These are phyloP conservation scores for Hermaeophaga mercurialis DNA, from an alignment of 2,888 invertebrate species.

Conservation along the genomic window DNA sequence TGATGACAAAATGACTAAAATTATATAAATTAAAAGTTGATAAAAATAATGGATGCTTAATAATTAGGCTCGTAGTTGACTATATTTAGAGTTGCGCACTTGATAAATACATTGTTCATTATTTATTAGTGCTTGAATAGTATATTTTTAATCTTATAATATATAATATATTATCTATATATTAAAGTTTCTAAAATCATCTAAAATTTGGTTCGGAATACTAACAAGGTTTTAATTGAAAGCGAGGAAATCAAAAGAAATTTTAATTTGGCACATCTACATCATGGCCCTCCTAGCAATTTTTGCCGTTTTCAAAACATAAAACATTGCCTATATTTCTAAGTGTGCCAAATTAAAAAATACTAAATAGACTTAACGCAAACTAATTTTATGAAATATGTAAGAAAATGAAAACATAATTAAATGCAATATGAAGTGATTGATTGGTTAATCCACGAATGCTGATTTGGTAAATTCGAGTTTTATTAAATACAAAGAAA, in stretches of 20 bases:
- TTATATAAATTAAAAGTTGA: conserved; percentile 24
- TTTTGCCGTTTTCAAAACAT: neutral
- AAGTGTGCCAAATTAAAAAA: conserved; percentile 9
- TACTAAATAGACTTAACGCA: neutral
- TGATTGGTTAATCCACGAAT: conserved; percentile 32
- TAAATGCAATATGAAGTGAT: conserved; percentile 22
- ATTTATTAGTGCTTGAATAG: conserved; percentile 41
- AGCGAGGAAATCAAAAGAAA: neutral
- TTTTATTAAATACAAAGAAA: conserved; percentile 1
- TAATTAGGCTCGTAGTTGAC: conserved; percentile 14
- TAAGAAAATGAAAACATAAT: conserved; percentile 13
- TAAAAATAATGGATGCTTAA: conserved; percentile 13
- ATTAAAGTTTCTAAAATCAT: conserved; percentile 42
- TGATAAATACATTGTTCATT: conserved; percentile 39
- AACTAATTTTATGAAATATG: conserved; percentile 1
- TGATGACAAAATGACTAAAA: conserved; percentile 37
- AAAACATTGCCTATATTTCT: neutral
- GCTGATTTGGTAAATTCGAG: conserved; percentile 27
- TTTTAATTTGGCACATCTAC: conserved; percentile 8
- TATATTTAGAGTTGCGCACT: conserved; percentile 32
- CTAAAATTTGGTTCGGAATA: conserved; percentile 36
- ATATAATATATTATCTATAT: conserved; percentile 48
- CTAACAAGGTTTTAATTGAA: conserved; percentile 21
- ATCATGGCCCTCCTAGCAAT: neutral
- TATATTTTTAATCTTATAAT: conserved; percentile 44